phyloP scores from a whole-genome alignment of 2,113 vertebrate genomes.

The Istiophorus platypterus region DNA sequence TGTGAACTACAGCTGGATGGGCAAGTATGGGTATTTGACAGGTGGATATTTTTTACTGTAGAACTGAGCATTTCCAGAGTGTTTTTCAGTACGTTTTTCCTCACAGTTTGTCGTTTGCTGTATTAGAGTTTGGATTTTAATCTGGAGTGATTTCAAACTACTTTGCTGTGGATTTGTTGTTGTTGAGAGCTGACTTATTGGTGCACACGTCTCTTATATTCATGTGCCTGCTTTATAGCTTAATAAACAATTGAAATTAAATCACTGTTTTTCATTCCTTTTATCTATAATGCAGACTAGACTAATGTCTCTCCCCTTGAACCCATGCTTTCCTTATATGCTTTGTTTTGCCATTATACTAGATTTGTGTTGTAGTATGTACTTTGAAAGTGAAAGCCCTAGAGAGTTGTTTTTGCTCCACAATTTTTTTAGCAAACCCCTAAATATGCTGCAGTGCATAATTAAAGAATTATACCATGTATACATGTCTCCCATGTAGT shows the following conservation, averaged over 20 bases:
- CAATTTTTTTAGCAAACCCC: not conserved
- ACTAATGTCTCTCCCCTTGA: not conserved
- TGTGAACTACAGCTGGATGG: constrained; percentile 43
- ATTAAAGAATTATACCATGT: constrained; percentile 26
- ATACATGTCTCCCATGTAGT: not conserved
- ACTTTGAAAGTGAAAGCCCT: not conserved
- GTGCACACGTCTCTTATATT: constrained; percentile 70
- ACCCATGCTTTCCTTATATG: not conserved
- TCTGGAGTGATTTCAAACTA: constrained; percentile 62
- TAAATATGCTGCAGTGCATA: constrained; percentile 28
- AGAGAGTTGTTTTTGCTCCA: not conserved
- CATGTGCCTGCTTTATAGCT: constrained; percentile 79
- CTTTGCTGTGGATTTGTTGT: constrained; percentile 76
- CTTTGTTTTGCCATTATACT: constrained; percentile 9
- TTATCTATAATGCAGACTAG: not conserved
- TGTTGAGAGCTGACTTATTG: constrained; percentile 71
- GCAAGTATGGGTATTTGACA: constrained; percentile 27
- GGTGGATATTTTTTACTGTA: constrained; percentile 33
- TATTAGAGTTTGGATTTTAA: constrained; percentile 58
- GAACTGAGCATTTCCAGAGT: constrained; percentile 18
- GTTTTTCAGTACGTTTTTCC: constrained; percentile 11
- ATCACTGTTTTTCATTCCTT: not conserved
- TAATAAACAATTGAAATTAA: constrained; percentile 71
- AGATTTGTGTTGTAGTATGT: constrained; percentile 5
- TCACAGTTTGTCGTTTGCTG: constrained; percentile 46